Evolutionary conservation across 2,113 vertebrate genomes (phyloP), one percentile per base, ranked within the genome.

Genomic region (Crotophaga sulcirostris): DNA sequence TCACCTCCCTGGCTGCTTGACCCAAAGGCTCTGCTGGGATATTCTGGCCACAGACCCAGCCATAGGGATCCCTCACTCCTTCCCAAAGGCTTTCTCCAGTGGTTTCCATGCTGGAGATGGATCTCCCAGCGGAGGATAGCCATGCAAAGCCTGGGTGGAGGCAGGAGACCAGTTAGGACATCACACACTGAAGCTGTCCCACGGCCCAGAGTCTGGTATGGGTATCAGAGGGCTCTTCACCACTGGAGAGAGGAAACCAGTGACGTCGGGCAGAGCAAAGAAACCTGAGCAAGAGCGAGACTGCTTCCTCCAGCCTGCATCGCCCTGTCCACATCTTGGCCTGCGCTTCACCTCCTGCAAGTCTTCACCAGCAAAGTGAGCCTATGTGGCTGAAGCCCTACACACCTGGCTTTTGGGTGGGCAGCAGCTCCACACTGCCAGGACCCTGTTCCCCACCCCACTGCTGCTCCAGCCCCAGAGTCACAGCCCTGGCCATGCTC

Each of bases 251-350:
- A 90, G 70, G 70, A 64, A 79, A 38, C 8, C 10, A 1, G 1
- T 20, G 85, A 70, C 5, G 10, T 4, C 2, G 2, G 47, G 23
- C 59, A 33, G 73, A 55, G 49, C 7, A 0, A 45, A 68, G 31
- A 38, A 70, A 78, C 81, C 90, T 25, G 68, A 85, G 78, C 36
- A 60, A 66, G 81, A 31, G 55, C 1, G 0, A 40, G 84, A 63
- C 44, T 28, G n/a, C n/a, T 54, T 69, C 88, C 81, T 84, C 25
- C 68, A 29, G 44, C 62, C 66, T 4, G 23, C 33, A 11, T 49
- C 0, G 2, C 12, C 6, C 68, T 1, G 0, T 3, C 49, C 0
- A 1, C 76, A 40, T 29, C 63, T 52, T 3, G 9, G 42, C 73
- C 83, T 24, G 20, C 23, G 1, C 87, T 72, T 49, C 36, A 5